These are phyloP conservation scores for Cepaea hortensis DNA, from an alignment of 2,888 invertebrate genomes.

Conservation along the genomic window DNA sequence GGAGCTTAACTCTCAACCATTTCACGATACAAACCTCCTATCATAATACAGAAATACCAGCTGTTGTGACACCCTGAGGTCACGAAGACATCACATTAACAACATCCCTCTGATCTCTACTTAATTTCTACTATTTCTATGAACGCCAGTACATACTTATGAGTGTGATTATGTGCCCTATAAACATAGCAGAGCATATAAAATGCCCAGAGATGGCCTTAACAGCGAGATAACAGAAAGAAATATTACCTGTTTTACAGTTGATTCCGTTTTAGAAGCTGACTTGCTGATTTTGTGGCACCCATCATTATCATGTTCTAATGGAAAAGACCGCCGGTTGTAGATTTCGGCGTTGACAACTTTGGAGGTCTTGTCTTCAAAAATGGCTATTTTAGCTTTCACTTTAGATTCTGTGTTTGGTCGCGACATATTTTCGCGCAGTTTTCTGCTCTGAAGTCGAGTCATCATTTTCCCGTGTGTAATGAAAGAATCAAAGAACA, in stretches of 20 bases:
- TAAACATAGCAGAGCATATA: no score
- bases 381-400: not conserved
- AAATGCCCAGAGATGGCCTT: no score
- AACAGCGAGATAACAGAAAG: not conserved
- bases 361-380: conserved; percentile 14
- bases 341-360: not conserved
- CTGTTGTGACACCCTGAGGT: no score
- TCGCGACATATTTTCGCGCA: not conserved
- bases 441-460: conserved; percentile 15
- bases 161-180: no score
- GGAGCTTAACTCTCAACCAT: no score
- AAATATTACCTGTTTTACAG: conserved; percentile 16
- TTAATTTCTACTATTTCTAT: no score
- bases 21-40: no score
- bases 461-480: not conserved
- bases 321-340: conserved; percentile 32
- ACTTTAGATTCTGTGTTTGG: not conserved
- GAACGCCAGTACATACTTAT: no score
- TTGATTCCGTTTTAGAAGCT: conserved; percentile 15
- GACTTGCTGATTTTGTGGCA: not conserved
- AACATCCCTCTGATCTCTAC: no score
- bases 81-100: no score
- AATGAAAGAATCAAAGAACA: no score
- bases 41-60: no score
- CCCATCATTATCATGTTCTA: conserved; percentile 18